Evolutionary conservation across 2,113 vertebrate genomes (phyloP).

Genomic region (Noturus placidus): DNA sequence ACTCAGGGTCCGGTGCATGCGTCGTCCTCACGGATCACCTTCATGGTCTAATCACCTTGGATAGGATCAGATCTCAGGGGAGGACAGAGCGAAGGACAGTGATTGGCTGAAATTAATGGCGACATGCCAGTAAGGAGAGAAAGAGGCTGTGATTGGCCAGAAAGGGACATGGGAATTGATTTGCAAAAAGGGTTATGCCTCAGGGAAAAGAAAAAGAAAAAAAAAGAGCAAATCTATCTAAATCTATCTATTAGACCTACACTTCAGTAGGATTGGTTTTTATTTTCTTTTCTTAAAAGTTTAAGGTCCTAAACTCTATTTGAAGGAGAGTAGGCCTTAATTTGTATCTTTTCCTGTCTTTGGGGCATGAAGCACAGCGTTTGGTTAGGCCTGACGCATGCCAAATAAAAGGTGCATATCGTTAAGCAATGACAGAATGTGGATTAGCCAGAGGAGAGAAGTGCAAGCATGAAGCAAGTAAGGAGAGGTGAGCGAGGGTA

Average conservation of each 20-base stretch:
- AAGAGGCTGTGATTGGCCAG: conserved; percentile 35
- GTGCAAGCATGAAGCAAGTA: conserved; percentile 30
- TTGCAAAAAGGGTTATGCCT: conserved; percentile 35
- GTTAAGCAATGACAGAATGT: conserved; percentile 34
- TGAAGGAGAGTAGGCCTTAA: not conserved
- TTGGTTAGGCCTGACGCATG: not conserved
- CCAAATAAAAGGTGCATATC: not conserved
- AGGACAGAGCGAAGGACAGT: conserved; percentile 46
- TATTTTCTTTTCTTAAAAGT: not conserved
- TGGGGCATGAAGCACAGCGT: not conserved
- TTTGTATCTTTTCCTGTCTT: not conserved
- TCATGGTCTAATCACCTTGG: conserved; percentile 41
- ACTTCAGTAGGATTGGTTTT: not conserved
- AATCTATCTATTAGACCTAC: not conserved
- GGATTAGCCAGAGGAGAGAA: conserved; percentile 15
- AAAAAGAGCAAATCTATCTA: conserved; percentile 1
- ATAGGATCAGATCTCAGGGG: conserved; percentile 53
- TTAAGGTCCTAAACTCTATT: not conserved
- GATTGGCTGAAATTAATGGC: conserved; percentile 42
- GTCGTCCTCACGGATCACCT: conserved; percentile 35
- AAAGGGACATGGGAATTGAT: conserved; percentile 35
- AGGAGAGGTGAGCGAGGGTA: conserved; percentile 37
- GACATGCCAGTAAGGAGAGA: conserved; percentile 47
- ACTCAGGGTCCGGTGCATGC: conserved; percentile 35
- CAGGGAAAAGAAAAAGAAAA: not conserved